Conservation (phyloP, 2,113 vertebrate species). For the Marmota flaviventris region DNA sequence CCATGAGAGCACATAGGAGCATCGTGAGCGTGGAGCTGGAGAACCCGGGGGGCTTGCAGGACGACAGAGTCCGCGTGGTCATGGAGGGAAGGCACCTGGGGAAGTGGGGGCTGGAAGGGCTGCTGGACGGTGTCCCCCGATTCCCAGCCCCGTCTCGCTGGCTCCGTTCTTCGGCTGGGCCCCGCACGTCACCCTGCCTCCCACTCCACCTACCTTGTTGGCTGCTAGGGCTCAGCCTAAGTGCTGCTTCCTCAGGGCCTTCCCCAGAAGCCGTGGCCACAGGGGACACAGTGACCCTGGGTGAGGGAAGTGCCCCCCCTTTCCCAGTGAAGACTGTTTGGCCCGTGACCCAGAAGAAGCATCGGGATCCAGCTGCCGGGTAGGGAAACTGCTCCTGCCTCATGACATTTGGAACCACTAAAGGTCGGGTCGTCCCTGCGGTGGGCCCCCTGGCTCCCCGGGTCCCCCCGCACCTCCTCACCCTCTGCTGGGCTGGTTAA, state of each 20-base stretch:
- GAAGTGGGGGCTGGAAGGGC: accelerated
- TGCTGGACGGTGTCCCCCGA: accelerated
- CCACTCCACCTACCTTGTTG: too few relatives aligned
- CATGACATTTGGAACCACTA: background rate
- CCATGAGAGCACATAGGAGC: background rate
- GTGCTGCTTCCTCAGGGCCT: background rate
- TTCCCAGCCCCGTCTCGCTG: accelerated
- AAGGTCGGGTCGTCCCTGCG: background rate
- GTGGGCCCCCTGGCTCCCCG: background rate
- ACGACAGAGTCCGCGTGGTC: accelerated
- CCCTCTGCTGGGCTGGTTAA: background rate
- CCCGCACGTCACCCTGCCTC: accelerated
- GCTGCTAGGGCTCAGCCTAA: too few relatives aligned
- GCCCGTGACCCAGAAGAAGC: accelerated
- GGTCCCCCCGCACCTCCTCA: background rate
- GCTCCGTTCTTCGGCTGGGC: accelerated
- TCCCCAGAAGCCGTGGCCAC: background rate
- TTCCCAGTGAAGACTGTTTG: background rate
- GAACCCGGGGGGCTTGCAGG: too few relatives aligned
- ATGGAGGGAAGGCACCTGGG: accelerated
- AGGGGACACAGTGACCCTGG: too few relatives aligned
- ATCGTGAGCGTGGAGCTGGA: background rate
- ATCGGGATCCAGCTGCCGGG: too few relatives aligned
- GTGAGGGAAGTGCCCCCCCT: background rate
- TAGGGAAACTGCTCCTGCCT: accelerated